A percentile compares a stretch with the other conserved stretches of the same genome.
Conservation (phyloP, 2,797 vertebrate genomes). For the Siniperca obscura region DNA sequence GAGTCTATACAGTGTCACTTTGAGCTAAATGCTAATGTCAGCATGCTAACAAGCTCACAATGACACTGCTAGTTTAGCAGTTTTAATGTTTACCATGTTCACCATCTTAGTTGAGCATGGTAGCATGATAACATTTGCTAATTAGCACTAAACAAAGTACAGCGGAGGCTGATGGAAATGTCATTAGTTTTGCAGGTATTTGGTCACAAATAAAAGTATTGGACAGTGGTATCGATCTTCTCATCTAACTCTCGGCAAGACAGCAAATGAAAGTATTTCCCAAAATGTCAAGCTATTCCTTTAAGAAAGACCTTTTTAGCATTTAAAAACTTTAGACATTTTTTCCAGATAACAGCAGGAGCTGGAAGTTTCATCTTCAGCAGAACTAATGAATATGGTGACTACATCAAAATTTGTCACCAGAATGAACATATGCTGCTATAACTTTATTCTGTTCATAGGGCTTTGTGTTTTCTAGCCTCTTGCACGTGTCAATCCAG, state of each 20-base stretch:
- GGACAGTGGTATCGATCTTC: no score
- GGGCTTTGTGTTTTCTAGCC: background rate
- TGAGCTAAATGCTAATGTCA: background rate
- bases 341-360: background rate
- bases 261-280: background rate
- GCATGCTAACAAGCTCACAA: background rate
- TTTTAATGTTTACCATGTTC: no score
- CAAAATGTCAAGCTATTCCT: background rate
- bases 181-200: background rate
- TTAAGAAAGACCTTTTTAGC: background rate
- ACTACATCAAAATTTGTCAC: background rate
- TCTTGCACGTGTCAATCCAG: slow-evolving; percentile 28
- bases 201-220: no score
- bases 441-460: background rate
- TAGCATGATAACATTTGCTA: background rate
- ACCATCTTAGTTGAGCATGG: no score
- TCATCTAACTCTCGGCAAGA: background rate
- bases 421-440: background rate
- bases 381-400: background rate
- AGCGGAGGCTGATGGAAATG: background rate
- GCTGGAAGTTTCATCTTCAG: background rate
- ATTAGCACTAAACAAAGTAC: no score
- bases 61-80: no score
- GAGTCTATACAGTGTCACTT: background rate
- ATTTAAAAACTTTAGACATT: background rate